Evolutionary conservation across 2,113 vertebrate species (phyloP).

Genomic region (Nettapus auritus): DNA sequence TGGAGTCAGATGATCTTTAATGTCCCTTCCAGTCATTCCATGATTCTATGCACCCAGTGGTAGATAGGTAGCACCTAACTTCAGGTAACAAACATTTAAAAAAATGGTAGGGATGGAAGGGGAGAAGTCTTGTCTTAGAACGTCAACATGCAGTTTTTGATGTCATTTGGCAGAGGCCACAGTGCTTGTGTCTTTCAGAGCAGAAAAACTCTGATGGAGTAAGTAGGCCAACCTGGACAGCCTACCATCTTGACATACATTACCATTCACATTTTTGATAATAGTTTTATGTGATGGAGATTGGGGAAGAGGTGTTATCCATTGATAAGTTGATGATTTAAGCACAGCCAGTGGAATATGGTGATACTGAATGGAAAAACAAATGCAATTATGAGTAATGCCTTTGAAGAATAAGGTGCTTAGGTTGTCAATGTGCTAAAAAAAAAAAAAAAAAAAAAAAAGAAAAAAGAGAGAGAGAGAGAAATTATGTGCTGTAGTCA

Average conservation of each 20-base stretch:
- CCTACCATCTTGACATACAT: background rate
- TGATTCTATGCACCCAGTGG: background rate
- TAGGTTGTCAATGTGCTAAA: conserved; percentile 5
- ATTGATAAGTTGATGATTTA: conserved; percentile 25
- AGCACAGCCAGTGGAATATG: background rate
- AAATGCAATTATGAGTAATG: background rate
- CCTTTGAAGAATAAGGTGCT: background rate
- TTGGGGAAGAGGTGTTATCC: background rate
- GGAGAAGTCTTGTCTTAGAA: background rate
- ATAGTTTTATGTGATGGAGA: background rate
- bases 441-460: conserved; percentile 21
- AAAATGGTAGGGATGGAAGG: background rate
- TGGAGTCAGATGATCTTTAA: too few relatives aligned
- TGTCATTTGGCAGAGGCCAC: background rate
- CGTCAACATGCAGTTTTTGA: background rate
- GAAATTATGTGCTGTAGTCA: background rate
- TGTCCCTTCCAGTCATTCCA: too few relatives aligned
- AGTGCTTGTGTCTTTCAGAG: background rate
- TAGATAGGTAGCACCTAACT: background rate
- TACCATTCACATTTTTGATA: background rate
- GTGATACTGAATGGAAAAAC: background rate
- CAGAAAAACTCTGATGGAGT: background rate
- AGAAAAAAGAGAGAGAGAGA: too few relatives aligned
- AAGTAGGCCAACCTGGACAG: background rate
- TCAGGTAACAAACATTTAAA: background rate